phyloP scores from a whole-genome alignment of 2,888 invertebrate genomes.

The Petrophora chlorosata region DNA sequence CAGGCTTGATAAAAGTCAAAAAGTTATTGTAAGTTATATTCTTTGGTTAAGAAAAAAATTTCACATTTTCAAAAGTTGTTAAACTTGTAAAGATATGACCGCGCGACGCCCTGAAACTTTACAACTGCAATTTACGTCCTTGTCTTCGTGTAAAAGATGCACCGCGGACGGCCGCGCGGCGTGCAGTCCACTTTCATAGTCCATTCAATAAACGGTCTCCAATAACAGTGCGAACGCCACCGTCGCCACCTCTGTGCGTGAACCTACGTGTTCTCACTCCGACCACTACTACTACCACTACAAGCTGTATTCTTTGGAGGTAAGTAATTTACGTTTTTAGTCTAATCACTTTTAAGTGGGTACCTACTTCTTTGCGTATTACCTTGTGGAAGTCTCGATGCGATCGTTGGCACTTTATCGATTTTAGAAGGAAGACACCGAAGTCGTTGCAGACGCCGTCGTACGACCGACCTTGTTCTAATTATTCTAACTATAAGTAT shows the following conservation, averaged over 20 bases:
- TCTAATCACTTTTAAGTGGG: constrained; percentile 38
- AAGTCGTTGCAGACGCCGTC: constrained; percentile 57
- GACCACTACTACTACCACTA: constrained; percentile 24
- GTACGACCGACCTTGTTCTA: constrained; percentile 70
- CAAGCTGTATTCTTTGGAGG: constrained; percentile 76
- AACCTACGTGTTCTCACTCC: constrained; percentile 16
- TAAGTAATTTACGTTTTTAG: constrained; percentile 38
- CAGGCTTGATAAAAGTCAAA: too few relatives aligned
- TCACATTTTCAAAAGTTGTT: too few relatives aligned
- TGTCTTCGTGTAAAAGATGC: constrained; percentile 59
- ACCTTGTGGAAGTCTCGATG: constrained; percentile 32
- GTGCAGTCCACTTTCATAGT: constrained; percentile 51
- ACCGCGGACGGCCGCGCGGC: constrained; percentile 45
- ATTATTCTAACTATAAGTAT: constrained; percentile 47
- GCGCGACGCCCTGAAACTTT: not conserved
- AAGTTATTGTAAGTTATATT: too few relatives aligned
- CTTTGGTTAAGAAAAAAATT: too few relatives aligned
- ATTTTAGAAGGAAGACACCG: constrained; percentile 72
- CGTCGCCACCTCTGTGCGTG: constrained; percentile 23
- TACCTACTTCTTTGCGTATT: constrained; percentile 48
- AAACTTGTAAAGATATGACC: too few relatives aligned
- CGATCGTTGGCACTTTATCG: constrained; percentile 64
- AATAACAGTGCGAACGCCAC: constrained; percentile 36
- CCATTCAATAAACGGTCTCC: constrained; percentile 52
- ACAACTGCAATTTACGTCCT: constrained; percentile 12